A percentile compares a stretch with the other conserved stretches of the same genome.
Conservation (phyloP, 2,888 invertebrate genomes). For the Tachina grossa region DNA sequence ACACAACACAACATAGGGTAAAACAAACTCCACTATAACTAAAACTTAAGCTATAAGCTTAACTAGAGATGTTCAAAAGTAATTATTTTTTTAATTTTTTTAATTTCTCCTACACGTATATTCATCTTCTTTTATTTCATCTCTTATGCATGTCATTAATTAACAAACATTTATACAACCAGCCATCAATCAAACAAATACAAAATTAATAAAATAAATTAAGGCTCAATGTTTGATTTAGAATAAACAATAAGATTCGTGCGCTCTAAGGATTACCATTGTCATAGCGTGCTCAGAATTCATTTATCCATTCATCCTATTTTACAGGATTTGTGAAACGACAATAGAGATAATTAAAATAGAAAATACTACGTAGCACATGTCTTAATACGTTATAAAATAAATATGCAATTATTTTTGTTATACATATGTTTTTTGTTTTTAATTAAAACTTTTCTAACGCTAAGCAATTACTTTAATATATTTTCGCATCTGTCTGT, state of each 20-base stretch:
- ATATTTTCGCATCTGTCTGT: constrained; percentile 61
- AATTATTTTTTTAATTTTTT: too few relatives aligned
- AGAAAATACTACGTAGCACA: constrained; percentile 11
- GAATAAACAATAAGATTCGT: constrained; percentile 1
- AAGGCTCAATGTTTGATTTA: constrained; percentile 1
- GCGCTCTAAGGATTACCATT: constrained; percentile 80
- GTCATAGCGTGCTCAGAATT: constrained; percentile 77
- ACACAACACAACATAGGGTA: too few relatives aligned
- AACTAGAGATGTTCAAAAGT: too few relatives aligned
- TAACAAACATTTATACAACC: neutral
- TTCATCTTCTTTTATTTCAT: constrained; percentile 13
- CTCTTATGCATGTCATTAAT: constrained; percentile 49
- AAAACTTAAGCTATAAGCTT: too few relatives aligned
- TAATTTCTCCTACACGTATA: neutral
- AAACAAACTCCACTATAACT: too few relatives aligned
- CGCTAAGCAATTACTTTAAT: constrained; percentile 69
- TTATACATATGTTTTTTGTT: constrained; percentile 11
- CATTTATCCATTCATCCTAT: constrained; percentile 66
- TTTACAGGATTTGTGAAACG: constrained; percentile 42
- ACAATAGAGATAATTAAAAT: constrained; percentile 17
- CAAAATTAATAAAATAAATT: constrained; percentile 2
- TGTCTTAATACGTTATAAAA: neutral
- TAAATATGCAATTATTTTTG: constrained; percentile 14
- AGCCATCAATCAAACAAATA: neutral
- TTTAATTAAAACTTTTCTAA: constrained; percentile 43